Conservation (phyloP, 2,113 vertebrate species). For the Uria lomvia region DNA sequence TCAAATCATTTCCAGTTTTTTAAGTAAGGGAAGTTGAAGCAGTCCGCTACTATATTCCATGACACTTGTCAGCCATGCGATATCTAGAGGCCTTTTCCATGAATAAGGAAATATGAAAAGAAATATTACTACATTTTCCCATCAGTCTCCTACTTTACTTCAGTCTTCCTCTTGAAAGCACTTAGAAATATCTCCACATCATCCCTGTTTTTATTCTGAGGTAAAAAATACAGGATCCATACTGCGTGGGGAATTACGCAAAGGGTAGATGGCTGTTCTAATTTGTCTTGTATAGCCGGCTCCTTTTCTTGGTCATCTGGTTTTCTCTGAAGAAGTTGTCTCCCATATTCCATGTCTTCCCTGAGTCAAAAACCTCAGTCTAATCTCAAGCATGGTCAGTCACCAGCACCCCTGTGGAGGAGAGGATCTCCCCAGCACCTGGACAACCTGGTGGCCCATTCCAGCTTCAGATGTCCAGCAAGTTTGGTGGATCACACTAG, state of each 20-base stretch:
- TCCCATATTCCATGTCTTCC: not conserved
- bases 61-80: not conserved
- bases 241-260: not conserved
- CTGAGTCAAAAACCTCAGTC: not conserved
- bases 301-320: not conserved
- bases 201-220: not conserved
- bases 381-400: not conserved
- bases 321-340: not conserved
- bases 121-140: not conserved
- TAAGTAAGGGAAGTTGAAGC: not conserved
- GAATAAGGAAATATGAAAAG: not conserved
- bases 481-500: not conserved
- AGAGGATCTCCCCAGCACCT: not conserved
- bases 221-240: not conserved
- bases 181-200: not conserved
- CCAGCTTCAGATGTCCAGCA: not conserved
- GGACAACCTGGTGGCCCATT: not conserved
- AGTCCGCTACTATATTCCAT: not conserved
- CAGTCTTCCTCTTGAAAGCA: not conserved
- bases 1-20: not conserved
- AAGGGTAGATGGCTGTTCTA: not conserved
- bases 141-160: not conserved
- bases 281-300: not conserved
- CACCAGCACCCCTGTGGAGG: not conserved
- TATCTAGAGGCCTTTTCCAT: not conserved